Percentiles rank a stretch among this genome's conserved stretches.
Conservation (phyloP, 2,888 invertebrate genomes). For the Stenurella melanura region DNA sequence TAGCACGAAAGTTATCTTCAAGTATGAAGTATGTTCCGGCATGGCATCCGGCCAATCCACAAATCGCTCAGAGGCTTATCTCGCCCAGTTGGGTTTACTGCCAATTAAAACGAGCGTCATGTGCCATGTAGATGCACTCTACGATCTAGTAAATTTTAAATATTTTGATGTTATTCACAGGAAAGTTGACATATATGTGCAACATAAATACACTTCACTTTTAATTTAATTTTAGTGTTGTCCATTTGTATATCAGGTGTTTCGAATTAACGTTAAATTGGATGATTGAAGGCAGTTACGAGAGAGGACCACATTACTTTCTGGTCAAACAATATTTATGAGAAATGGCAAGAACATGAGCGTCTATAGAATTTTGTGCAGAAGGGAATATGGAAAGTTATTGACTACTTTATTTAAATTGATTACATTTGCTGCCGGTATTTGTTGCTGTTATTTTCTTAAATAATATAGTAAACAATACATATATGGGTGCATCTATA, state of each 20-base stretch:
- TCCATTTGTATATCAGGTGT: background rate
- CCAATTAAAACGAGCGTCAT: slow-evolving; percentile 15
- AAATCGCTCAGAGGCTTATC: slow-evolving; percentile 12
- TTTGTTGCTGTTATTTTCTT: no score
- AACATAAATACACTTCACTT: background rate
- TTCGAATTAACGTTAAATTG: no score
- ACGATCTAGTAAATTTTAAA: slow-evolving; percentile 7
- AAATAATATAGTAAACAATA: no score
- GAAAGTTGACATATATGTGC: slow-evolving; percentile 1
- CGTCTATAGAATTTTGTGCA: no score
- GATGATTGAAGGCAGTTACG: no score
- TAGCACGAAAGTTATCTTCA: slow-evolving; percentile 13
- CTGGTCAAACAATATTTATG: no score
- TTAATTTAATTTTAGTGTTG: background rate
- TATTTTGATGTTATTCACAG: background rate
- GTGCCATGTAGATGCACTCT: slow-evolving; percentile 9
- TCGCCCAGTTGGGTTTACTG: slow-evolving; percentile 12
- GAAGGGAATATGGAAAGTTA: no score
- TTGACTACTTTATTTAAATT: no score
- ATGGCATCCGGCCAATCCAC: slow-evolving; percentile 37
- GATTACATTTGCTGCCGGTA: no score
- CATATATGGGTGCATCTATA: no score
- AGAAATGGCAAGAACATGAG: no score
- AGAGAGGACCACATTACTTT: no score
- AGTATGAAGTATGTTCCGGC: slow-evolving; percentile 29